Evolutionary conservation across 2,888 invertebrate genomes (phyloP).

Genomic region (Lasioglossum morio): DNA sequence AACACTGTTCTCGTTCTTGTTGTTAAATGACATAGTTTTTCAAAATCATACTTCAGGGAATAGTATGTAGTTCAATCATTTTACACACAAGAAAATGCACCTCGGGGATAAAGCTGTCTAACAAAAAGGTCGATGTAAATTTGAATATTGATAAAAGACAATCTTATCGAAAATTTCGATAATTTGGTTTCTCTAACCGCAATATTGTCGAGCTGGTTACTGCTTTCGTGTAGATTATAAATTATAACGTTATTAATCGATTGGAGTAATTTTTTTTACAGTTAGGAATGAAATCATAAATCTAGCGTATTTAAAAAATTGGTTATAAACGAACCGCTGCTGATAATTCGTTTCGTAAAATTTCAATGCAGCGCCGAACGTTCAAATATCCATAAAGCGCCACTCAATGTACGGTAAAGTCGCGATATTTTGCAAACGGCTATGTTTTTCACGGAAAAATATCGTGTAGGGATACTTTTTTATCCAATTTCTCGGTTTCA

Average conservation of each 20-base stretch:
- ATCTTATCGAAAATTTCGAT: background rate
- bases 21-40: conserved; percentile 20
- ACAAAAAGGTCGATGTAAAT: background rate
- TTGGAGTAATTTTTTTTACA: background rate
- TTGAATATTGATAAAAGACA: conserved; percentile 2
- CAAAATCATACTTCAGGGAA: background rate
- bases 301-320: background rate
- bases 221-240: background rate
- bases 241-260: background rate
- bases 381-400: background rate
- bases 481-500: too few species aligned
- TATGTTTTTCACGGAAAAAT: too few species aligned
- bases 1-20: background rate
- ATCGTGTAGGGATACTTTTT: too few species aligned
- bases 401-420: too few species aligned
- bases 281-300: background rate
- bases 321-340: background rate
- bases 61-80: background rate
- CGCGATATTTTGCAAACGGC: too few species aligned
- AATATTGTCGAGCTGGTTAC: background rate
- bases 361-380: background rate
- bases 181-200: background rate
- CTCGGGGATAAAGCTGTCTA: background rate
- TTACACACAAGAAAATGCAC: background rate
- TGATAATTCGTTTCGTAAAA: background rate